Conservation (phyloP, 2,797 vertebrate species). For the Syncerus caffer region DNA sequence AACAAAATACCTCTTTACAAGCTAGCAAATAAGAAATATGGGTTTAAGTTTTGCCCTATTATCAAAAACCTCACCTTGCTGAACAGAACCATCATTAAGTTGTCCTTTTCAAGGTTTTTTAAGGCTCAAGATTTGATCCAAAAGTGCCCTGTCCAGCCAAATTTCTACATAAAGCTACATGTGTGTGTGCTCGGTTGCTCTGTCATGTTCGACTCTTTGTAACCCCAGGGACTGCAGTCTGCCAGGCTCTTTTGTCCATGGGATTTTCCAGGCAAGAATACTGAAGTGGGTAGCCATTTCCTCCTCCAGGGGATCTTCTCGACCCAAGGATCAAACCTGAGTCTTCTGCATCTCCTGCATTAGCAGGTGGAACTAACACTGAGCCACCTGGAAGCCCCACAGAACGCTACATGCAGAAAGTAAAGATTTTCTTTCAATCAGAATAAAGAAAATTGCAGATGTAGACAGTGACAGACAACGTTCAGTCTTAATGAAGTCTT, state of each 20-base stretch:
- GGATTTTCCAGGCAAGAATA: background rate
- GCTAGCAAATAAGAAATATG: constrained; percentile 16
- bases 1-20: background rate
- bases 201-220: background rate
- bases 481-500: constrained; percentile 15
- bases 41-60: constrained; percentile 9
- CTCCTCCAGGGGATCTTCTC: background rate
- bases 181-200: background rate
- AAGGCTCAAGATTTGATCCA: constrained; percentile 17
- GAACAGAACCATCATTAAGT: constrained; percentile 31
- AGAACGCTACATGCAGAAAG: background rate
- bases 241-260: background rate
- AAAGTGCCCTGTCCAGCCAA: background rate
- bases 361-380: background rate
- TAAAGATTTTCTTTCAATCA: constrained; percentile 39
- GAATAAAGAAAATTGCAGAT: constrained; percentile 31
- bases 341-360: background rate
- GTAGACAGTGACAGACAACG: background rate
- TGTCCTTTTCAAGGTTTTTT: background rate
- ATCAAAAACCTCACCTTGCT: background rate
- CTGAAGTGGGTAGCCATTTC: background rate
- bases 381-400: background rate
- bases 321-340: background rate
- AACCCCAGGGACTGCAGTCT: background rate
- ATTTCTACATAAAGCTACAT: background rate